phyloP scores from a whole-genome alignment of 2,797 vertebrate species.

The Spatula versicolor region DNA sequence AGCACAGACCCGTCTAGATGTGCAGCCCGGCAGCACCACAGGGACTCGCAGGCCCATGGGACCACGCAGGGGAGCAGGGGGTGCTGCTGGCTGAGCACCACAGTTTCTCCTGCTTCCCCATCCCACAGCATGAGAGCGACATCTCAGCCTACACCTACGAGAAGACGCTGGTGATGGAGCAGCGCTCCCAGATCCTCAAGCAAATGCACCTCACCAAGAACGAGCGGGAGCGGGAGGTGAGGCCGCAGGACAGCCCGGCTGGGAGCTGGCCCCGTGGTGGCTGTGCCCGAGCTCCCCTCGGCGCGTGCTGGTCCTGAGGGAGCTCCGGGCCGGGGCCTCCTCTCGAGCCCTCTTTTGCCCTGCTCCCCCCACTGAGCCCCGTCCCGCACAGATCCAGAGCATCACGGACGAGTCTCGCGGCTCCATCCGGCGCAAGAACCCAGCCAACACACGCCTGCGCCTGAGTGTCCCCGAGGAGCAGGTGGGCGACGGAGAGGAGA shows the following conservation, averaged over 20 bases:
- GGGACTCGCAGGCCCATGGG: not conserved
- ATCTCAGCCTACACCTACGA: constrained; percentile 98
- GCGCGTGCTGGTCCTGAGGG: not conserved
- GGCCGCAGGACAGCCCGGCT: not conserved
- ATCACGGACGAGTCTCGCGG: constrained; percentile 96
- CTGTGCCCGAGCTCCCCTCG: fast-evolving
- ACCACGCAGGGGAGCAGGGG: not conserved
- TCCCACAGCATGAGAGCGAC: constrained; percentile 91
- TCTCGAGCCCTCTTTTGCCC: not conserved
- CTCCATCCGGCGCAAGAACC: constrained; percentile 97
- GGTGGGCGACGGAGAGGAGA: constrained; percentile 88
- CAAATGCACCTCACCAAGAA: constrained; percentile 97
- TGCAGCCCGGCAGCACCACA: too few relatives aligned
- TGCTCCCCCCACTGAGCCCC: not conserved
- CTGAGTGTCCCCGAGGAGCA: constrained; percentile 91
- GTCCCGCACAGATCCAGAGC: constrained; percentile 89
- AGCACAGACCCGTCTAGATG: too few relatives aligned
- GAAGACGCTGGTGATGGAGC: constrained; percentile 98
- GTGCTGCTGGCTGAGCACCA: not conserved
- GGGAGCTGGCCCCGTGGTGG: fast-evolving
- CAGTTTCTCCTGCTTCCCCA: not conserved
- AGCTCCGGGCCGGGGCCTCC: not conserved
- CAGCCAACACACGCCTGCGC: constrained; percentile 88
- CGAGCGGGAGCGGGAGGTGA: constrained; percentile 94
- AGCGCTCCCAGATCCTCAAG: constrained; percentile 96